Percentiles rank a stretch among this genome's conserved stretches.
phyloP scores from a whole-genome alignment of 64 coral and sea anemone genomes.

The Orbicella faveolata region DNA sequence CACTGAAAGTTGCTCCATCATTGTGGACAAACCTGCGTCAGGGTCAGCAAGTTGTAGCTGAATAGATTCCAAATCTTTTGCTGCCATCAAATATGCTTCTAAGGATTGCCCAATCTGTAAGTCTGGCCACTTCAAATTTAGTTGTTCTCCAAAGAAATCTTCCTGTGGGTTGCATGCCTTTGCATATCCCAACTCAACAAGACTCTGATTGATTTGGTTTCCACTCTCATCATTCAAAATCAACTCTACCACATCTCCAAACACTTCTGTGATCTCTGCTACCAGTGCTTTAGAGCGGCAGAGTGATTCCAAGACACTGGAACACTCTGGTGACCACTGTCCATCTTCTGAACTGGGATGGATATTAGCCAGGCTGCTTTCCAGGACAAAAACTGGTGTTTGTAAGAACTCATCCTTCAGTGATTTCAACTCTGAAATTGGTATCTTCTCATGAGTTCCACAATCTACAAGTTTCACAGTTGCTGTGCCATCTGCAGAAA shows the following conservation, averaged over 20 bases:
- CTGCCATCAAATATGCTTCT: not conserved
- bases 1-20: conserved; percentile 56
- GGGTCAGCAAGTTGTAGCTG: conserved; percentile 30
- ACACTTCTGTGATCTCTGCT: conserved; percentile 35
- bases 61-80: conserved; percentile 14
- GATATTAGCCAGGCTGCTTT: conserved; percentile 61
- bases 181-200: conserved; percentile 85
- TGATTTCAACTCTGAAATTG: conserved; percentile 64
- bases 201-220: conserved; percentile 60
- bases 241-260: conserved; percentile 54
- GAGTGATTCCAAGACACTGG: conserved; percentile 58
- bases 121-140: conserved; percentile 1
- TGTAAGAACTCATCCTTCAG: conserved; percentile 60
- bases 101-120: not conserved
- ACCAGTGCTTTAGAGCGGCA: conserved; percentile 74
- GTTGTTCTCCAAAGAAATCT: conserved; percentile 13
- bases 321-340: conserved; percentile 74
- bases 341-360: conserved; percentile 26
- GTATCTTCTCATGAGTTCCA: conserved; percentile 72
- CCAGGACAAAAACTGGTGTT: conserved; percentile 67
- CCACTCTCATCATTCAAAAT: conserved; percentile 77
- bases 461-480: conserved; percentile 86
- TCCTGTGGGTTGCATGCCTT: conserved; percentile 24
- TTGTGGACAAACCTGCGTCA: not conserved
- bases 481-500: conserved; percentile 17